Base-by-base conservation (phyloP, 2,797 vertebrate genomes). In the Thamnophis elegans region DNA sequence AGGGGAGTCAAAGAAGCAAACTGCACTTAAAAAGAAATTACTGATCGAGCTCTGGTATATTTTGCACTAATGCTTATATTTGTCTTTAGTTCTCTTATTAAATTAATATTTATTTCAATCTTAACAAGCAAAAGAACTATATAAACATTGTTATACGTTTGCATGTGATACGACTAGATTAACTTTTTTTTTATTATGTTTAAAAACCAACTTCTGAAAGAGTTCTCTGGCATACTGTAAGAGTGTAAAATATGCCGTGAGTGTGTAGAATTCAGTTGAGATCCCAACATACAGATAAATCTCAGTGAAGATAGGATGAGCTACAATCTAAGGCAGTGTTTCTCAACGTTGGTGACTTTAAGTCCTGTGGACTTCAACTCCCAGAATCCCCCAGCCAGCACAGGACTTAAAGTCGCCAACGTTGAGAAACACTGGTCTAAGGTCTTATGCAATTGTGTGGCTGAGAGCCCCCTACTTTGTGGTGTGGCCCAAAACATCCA, bases 1-100 rank as follows among this genome's bases (percentile, higher is more conserved):
- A 88, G 86, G 36, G 93, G 47, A 47, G 20, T 82, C 73, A 54
- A 28, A 86, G 32, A 94, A 26, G 88, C 78, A 91, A 93, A 4
- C n/a, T 2, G 59, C 59, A 2, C 0, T 54, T 60, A 73, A 87
- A 87, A 53, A 87, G n/a, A 36, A 60, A 25, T 85, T 60, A 32
- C 54, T 60, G 36, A 42, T 42, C 22, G 25, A 36, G 9, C 14
- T 54, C 47, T 78, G 26, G 2, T 54, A 36, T 42, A 5, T 56
- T 65, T 86, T 55, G 36, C 88, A 26, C 12, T 55, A 11, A 2
- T 65, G 1, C 42, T 65, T 28, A 47, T 22, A 62, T 28, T 60
- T 89, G 22, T 89, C 51, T 73, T 87, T 13, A 62, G 62, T 47
- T n/a, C 8, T 47, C 22, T 22, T 25, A 56, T 22, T 65, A 89